These are phyloP conservation scores for Yponomeuta sedellus DNA, from an alignment of 2,888 invertebrate species.

Conservation along the genomic window DNA sequence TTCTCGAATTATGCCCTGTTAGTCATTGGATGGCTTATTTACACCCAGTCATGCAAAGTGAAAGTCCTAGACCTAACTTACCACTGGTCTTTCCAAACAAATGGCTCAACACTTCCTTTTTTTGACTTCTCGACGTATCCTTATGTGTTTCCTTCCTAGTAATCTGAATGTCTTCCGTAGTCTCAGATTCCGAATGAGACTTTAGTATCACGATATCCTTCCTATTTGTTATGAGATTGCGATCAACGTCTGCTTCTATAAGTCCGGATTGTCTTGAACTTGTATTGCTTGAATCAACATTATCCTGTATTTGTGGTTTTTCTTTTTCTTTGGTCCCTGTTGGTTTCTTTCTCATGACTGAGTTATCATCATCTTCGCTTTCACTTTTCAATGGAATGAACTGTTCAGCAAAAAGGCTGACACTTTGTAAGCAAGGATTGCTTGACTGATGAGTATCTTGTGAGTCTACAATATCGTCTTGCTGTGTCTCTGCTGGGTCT, in stretches of 20 bases:
- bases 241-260: constrained; percentile 15
- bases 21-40: no score
- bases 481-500: neutral
- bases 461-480: constrained; percentile 8
- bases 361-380: constrained; percentile 29
- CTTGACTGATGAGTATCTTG: neutral
- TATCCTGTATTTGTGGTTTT: constrained; percentile 10
- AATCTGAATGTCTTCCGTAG: constrained; percentile 18
- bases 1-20: no score
- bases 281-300: constrained; percentile 11
- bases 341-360: constrained; percentile 12
- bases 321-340: constrained; percentile 12
- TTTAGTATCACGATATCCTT: constrained; percentile 36
- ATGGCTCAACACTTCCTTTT: constrained; percentile 45
- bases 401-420: constrained; percentile 51
- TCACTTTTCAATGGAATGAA: constrained; percentile 37
- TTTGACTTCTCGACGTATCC: constrained; percentile 30
- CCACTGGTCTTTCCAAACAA: constrained; percentile 60
- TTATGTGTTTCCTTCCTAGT: constrained; percentile 22
- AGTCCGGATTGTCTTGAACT: constrained; percentile 13
- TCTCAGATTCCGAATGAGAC: constrained; percentile 44
- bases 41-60: constrained; percentile 15
- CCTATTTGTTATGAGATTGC: neutral
- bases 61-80: constrained; percentile 37
- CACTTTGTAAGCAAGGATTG: constrained; percentile 55